Percentiles rank a stretch among this genome's conserved stretches.
phyloP scores from a whole-genome alignment of 2,797 vertebrate species.

The Fratercula arctica region DNA sequence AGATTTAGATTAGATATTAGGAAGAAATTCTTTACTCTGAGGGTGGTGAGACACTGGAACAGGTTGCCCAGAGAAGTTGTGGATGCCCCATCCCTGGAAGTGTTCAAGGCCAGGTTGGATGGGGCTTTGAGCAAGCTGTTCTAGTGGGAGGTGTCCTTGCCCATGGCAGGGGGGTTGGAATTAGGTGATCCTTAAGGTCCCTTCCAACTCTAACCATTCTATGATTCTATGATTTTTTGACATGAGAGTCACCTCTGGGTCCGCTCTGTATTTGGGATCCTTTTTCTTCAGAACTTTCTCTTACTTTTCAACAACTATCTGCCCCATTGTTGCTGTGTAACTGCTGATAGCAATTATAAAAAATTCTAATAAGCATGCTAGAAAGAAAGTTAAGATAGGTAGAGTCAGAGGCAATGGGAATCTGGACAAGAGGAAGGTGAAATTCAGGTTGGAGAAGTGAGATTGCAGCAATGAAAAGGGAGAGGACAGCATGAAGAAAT shows the following conservation, averaged over 20 bases:
- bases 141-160: background rate
- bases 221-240: background rate
- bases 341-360: background rate
- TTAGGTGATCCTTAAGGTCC: background rate
- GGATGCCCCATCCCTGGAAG: background rate
- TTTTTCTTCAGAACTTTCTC: background rate
- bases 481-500: background rate
- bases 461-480: background rate
- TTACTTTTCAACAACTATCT: background rate
- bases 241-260: background rate
- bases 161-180: background rate
- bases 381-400: background rate
- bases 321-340: background rate
- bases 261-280: background rate
- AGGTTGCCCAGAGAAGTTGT: background rate
- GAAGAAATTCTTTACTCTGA: background rate
- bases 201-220: background rate
- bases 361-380: background rate
- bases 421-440: background rate
- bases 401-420: background rate
- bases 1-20: background rate
- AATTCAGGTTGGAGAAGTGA: background rate
- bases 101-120: background rate
- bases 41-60: background rate
- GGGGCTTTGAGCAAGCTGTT: background rate